Base-by-base conservation (phyloP, 1,140 invertebrate genomes). In the Zaprionus camerounensis region DNA sequence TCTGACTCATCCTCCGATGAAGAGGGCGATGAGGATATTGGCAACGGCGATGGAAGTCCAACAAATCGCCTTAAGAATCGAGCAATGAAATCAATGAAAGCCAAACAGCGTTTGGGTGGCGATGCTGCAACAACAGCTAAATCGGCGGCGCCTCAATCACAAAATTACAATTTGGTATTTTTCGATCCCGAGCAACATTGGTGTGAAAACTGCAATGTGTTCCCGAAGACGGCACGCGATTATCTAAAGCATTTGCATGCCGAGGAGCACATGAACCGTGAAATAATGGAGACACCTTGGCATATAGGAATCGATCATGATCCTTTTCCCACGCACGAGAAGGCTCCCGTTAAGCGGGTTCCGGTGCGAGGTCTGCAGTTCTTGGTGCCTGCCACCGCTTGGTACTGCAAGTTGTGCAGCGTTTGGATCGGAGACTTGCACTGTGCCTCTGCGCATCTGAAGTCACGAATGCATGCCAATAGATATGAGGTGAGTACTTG, bases 111-210 rank as follows among this genome's bases (percentile, higher is more conserved):
- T 82, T 69, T 93, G 12, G 57, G 20, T 17, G 57, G 20, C 13
- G 85, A 88, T 64, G 49, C 41, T 51, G 31, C 9, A 34, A 12
- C 51, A 61, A 15, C 51, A 61, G 22, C 75, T 2, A 83, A 83
- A 53, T 5, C 38, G 11, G 20, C 46, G 9, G 7, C 71, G 26
- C n/a, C 69, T 13, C 20, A 51, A 12, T 7, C 58, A 22, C 80
- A 81, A 73, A 78, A 74, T 24, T 91, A 95, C 92, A 97, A 97
- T 94, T 96, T 96, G 87, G 95, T 97, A 36, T 96, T 97, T 93
- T 97, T 96, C 87, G 97, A 98, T 93, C 96, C 96, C 1, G 96
- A 97, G 93, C 95, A 97, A 93, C 96, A 97, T 93, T 97, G 97
- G 97, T 98, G 97, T 92, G 94, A 96, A 65, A 94, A 96, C 55